A percentile compares a stretch with the other conserved stretches of the same genome.
Evolutionary conservation across 2,797 vertebrate genomes (phyloP).

Genomic region (Sebastes minor): DNA sequence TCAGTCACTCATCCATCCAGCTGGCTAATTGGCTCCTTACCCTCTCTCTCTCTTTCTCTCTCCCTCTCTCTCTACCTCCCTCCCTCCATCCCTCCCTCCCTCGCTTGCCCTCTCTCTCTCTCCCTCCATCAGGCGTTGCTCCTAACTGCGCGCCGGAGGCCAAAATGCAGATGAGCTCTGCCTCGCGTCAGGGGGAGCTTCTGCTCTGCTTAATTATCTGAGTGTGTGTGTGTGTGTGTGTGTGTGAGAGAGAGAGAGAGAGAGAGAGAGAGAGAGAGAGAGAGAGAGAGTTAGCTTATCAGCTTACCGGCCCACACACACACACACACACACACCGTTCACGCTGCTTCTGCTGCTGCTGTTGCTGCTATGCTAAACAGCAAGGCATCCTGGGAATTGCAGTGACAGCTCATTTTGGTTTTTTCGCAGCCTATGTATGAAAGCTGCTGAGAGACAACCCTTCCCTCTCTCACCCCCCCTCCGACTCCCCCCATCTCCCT

Average conservation of each 20-base stretch:
- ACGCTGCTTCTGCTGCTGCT: slow-evolving; percentile 74
- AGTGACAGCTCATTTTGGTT: slow-evolving; percentile 99
- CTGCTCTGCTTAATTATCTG: slow-evolving; percentile 99
- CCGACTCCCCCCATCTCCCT: slow-evolving; percentile 14
- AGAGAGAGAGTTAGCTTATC: slow-evolving; percentile 85
- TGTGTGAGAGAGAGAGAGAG: slow-evolving; percentile 8
- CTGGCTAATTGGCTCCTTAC: slow-evolving; percentile 99
- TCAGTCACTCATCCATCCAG: slow-evolving; percentile 99
- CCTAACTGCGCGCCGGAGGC: slow-evolving; percentile 99
- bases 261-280: not conserved
- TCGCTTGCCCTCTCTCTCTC: slow-evolving; percentile 55
- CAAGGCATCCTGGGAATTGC: slow-evolving; percentile 99
- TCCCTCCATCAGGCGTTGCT: slow-evolving; percentile 98
- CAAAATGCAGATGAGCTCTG: slow-evolving; percentile 98
- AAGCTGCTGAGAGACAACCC: slow-evolving; percentile 95
- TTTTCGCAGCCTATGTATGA: slow-evolving; percentile 87
- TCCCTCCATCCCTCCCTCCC: slow-evolving; percentile 39
- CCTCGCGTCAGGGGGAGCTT: slow-evolving; percentile 85
- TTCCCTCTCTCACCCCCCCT: slow-evolving; percentile 19
- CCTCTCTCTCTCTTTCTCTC: slow-evolving; percentile 66
- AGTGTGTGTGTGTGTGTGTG: slow-evolving; percentile 73
- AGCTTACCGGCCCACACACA: slow-evolving; percentile 88
- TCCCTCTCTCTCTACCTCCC: slow-evolving; percentile 15
- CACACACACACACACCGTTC: slow-evolving; percentile 54
- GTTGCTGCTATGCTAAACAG: slow-evolving; percentile 98